Evolutionary conservation across 37 sponge, comb jelly and placozoan genomes (phyloP), one percentile per base, ranked within the genome.

Genomic region (Chondrilla cf. caribensis): DNA sequence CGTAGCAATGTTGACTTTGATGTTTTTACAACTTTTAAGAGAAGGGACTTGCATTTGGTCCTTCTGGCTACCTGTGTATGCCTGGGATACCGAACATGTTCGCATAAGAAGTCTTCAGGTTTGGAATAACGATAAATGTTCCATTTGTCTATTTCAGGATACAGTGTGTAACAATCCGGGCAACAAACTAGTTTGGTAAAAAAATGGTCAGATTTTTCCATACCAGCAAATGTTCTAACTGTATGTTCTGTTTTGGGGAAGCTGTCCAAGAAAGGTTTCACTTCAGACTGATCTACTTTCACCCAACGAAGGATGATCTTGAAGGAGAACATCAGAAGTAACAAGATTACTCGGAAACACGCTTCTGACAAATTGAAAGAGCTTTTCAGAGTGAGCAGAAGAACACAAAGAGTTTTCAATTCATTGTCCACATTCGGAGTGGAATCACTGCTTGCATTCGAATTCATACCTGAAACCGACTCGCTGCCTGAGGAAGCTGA

Each of bases 101-200:
- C 37, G 31, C 78, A 84, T 35, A 15, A n/a, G 18, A 55, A 58
- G 21, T 40, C 31, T 54, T 42, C 58, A 4, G 18, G 47, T 24
- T 57, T 22, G n/a, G 54, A 31, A 60, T 81, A 26, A 62, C 43
- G 4, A 33, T 67, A 67, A 3, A 67, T 33, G 36, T 39, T 66
- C 22, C 82, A 77, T 32, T 44, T 58, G 5, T 32, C 42, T n/a
- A 60, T 14, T 7, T 60, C 36, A 76, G 29, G 11, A 26, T 87
- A 87, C 7, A 82, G 36, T 21, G 47, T 51, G 6, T 11, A 41
- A 58, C 87, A 87, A 1, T 77, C 73, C 15, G 79, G 88, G 68
- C 88, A 87, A 11, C 82, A 82, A 70, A 68, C 72, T 77, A 60
- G 68, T 43, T 83, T 58, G 24, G 17, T 36, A 40, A 81, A 81